Conservation (phyloP, 2,888 invertebrate genomes). For the Ecliptopera silaceata region DNA sequence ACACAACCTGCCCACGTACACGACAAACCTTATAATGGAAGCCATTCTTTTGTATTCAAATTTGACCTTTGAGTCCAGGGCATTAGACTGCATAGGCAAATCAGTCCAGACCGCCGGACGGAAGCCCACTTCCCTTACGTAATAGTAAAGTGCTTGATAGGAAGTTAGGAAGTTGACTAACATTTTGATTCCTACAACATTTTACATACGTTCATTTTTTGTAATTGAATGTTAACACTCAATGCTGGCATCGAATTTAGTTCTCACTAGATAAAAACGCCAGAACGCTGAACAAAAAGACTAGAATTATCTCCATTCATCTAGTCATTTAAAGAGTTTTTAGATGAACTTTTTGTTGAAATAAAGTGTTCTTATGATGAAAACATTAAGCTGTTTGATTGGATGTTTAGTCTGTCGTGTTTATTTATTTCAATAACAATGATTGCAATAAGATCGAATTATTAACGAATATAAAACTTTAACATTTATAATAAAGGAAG, state of each 20-base stretch:
- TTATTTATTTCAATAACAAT: too few relatives aligned
- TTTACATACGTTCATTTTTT: constrained; percentile 33
- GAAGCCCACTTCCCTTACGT: constrained; percentile 57
- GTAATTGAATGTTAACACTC: too few relatives aligned
- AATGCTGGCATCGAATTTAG: too few relatives aligned
- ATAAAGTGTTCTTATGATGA: background rate
- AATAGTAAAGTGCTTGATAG: constrained; percentile 55
- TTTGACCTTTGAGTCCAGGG: constrained; percentile 44
- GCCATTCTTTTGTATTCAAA: constrained; percentile 48
- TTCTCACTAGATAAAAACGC: too few relatives aligned
- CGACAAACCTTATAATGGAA: constrained; percentile 33
- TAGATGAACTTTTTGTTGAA: background rate
- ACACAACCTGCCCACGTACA: constrained; percentile 50
- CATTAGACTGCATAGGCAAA: constrained; percentile 31
- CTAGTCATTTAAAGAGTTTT: background rate
- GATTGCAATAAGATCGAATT: too few relatives aligned
- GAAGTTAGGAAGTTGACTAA: constrained; percentile 59
- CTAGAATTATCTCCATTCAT: constrained; percentile 3
- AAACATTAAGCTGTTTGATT: background rate
- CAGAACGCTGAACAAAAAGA: constrained; percentile 4
- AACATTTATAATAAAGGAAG: background rate
- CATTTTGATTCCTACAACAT: constrained; percentile 41
- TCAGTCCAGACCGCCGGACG: constrained; percentile 38
- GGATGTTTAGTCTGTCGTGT: too few relatives aligned
- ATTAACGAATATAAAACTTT: too few relatives aligned